Evolutionary conservation across 1,140 invertebrate genomes (phyloP).

Genomic region (Formica selysi): DNA sequence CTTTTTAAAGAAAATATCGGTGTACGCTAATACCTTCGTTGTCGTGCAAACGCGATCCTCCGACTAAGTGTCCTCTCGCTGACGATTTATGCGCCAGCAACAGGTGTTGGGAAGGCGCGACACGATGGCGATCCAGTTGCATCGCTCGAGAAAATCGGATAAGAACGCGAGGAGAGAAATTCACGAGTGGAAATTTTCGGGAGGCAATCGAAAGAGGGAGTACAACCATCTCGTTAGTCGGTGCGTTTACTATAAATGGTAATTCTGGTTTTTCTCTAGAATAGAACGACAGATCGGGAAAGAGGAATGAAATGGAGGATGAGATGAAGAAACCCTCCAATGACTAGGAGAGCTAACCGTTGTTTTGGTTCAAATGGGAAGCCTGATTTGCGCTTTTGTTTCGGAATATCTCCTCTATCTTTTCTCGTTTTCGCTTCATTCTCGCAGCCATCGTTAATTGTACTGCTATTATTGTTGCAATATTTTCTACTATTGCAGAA

Average conservation of each 20-base stretch:
- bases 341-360: conserved; percentile 70
- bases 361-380: conserved; percentile 73
- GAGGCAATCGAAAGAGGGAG: conserved; percentile 18
- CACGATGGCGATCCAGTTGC: conserved; percentile 50
- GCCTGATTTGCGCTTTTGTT: conserved; percentile 76
- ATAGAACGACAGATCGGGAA: background rate
- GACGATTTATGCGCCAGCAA: conserved; percentile 55
- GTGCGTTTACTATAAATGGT: conserved; percentile 52
- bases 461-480: conserved; percentile 20
- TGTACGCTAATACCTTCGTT: conserved; percentile 33
- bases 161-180: conserved; percentile 42
- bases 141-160: conserved; percentile 62
- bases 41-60: conserved; percentile 47
- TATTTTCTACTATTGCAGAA: background rate
- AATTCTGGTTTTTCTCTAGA: conserved; percentile 40
- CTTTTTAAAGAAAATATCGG: conserved; percentile 20
- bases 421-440: conserved; percentile 22
- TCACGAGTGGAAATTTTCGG: conserved; percentile 41
- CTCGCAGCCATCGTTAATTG: background rate
- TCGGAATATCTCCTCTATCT: conserved; percentile 43
- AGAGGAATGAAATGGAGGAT: conserved; percentile 18
- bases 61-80: conserved; percentile 46
- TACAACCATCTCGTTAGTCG: conserved; percentile 57
- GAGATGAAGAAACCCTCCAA: conserved; percentile 36
- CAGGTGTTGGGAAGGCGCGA: conserved; percentile 56